Base-by-base conservation (phyloP, 2,113 vertebrate genomes). In the Forbesichthys agassizii region DNA sequence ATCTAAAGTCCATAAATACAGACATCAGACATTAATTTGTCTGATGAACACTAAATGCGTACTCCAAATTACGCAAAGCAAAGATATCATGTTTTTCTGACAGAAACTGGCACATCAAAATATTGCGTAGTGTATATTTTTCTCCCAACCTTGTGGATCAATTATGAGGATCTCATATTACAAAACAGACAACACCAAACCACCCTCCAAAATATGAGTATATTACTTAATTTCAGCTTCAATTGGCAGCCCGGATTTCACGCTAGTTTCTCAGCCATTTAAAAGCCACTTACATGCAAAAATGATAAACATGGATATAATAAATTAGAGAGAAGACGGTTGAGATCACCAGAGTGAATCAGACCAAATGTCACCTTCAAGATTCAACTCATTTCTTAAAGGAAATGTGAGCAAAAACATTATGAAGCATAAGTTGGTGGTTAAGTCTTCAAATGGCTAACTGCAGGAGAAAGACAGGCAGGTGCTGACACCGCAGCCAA, bases 401-500 rank as follows among this genome's bases (percentile, higher is more conserved):
- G 80, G 71, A 46, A 66, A 75, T 64, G 83, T 78, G 11, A 48
- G 53, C 68, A 61, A 59, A 74, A 82, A 79, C 59, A 74, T 86
- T 87, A 88, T 89, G 83, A 89, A 87, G 85, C 71, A 87, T 77
- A 80, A 88, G 90, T 86, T 74, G 33, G 71, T 1, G 61, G 80
- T 84, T 86, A 81, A 84, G 85, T 84, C 77, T 57, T 72, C 67
- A 55, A 87, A 87, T 77, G 78, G 74, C 64, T 75, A 2, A 4
- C 78, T 78, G 85, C 89, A 69, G 77, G 80, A 74, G 69, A 64
- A 78, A 85, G 81, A 83, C 69, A 84, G 84, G 82, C 81, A 81
- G 69, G 61, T 78, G 90, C 92, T 93, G 91, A 92, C 86, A 76
- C 89, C 90, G 90, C 86, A 66, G 60, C 55, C 48, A 51, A 76